These are phyloP conservation scores for Leptodactylus fallax DNA, from an alignment of 2,797 vertebrate genomes.

Conservation along the genomic window DNA sequence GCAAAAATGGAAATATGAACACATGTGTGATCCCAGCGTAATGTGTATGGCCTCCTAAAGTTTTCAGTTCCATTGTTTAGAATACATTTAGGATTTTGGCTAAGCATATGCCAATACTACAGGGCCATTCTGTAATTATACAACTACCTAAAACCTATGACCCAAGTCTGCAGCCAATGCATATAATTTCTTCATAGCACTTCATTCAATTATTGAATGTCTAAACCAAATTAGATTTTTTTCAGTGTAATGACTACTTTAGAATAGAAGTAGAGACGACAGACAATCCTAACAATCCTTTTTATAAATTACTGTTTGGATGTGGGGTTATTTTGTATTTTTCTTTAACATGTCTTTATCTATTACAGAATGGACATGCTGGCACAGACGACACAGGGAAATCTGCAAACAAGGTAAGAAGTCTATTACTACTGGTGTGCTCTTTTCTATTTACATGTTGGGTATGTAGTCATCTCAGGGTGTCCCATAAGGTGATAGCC, in stretches of 20 bases:
- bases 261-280: neutral
- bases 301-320: neutral
- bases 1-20: too few species aligned
- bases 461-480: neutral
- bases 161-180: too few species aligned
- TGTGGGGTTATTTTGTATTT: neutral
- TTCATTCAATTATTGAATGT: too few species aligned
- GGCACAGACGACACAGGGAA: constrained; percentile 29
- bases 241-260: neutral
- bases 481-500: neutral
- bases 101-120: neutral
- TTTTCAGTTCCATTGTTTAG: neutral
- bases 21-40: too few species aligned
- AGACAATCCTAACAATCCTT: neutral
- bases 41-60: too few species aligned
- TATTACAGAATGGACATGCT: constrained; percentile 52
- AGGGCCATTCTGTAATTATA: neutral
- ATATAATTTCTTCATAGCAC: too few species aligned
- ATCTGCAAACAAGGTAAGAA: constrained; percentile 49
- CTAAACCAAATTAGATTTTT: too few species aligned
- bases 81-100: neutral
- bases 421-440: neutral
- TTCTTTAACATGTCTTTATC: neutral
- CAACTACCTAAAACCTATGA: too few species aligned
- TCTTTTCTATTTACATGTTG: neutral